Percentiles rank a stretch among this genome's conserved stretches.
Conservation (phyloP, 1,140 invertebrate species). For the Euschistus heros region DNA sequence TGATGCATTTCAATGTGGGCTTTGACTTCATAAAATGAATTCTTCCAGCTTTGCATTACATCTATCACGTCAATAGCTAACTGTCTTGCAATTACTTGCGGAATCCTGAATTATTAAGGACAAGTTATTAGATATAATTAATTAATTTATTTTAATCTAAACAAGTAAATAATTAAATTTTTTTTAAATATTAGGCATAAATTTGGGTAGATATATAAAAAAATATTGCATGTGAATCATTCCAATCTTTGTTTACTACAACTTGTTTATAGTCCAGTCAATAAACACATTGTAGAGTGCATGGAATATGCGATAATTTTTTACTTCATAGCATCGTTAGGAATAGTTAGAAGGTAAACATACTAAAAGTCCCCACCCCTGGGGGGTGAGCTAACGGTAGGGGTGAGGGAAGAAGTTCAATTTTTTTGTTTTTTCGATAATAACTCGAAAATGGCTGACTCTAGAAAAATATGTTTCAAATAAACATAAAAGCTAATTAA, state of each 20-base stretch:
- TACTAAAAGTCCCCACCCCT: too few species aligned
- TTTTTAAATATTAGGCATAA: neutral
- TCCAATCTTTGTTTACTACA: neutral
- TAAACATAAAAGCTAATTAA: too few species aligned
- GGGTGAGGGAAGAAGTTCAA: too few species aligned
- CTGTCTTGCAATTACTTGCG: conserved; percentile 33
- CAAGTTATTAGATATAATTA: neutral
- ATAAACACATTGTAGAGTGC: too few species aligned
- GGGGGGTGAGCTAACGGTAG: too few species aligned
- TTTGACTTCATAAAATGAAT: conserved; percentile 57
- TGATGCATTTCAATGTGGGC: conserved; percentile 70
- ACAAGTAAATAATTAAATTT: neutral
- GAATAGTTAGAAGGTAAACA: too few species aligned
- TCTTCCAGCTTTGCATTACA: conserved; percentile 68
- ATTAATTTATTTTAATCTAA: neutral
- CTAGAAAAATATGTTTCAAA: too few species aligned
- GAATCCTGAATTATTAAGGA: conserved; percentile 36
- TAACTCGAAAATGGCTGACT: too few species aligned
- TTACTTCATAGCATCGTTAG: too few species aligned
- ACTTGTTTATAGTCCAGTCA: too few species aligned
- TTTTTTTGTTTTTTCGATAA: too few species aligned
- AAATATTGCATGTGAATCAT: neutral
- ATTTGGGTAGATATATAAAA: neutral
- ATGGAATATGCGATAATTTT: too few species aligned
- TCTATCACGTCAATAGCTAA: conserved; percentile 40